A percentile compares a stretch with the other conserved stretches of the same genome.
These are phyloP conservation scores for Dysmachus trigonus DNA, from an alignment of 2,888 invertebrate species.

Conservation along the genomic window DNA sequence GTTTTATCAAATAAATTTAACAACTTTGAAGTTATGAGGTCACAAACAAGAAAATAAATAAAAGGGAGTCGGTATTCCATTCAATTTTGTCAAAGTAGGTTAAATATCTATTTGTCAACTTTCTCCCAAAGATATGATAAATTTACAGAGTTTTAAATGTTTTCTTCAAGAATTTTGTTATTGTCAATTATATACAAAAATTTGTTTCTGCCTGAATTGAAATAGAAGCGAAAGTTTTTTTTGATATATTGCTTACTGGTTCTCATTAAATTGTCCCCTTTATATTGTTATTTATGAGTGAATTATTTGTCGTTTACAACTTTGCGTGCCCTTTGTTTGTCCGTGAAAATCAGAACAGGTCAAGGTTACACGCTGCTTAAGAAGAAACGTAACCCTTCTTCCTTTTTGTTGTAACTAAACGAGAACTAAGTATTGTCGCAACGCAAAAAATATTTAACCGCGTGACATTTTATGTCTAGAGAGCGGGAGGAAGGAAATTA, in stretches of 20 bases:
- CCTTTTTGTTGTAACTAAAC: neutral
- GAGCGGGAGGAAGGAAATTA: neutral
- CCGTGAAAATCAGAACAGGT: neutral
- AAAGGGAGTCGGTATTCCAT: neutral
- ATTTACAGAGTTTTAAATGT: neutral
- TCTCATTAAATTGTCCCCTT: neutral
- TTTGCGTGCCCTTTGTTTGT: neutral
- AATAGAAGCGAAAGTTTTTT: neutral
- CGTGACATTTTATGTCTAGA: neutral
- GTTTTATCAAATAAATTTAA: neutral
- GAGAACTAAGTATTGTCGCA: neutral
- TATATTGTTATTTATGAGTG: neutral
- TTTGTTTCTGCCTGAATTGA: too few relatives aligned
- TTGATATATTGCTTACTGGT: neutral
- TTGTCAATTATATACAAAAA: neutral
- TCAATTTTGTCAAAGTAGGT: neutral
- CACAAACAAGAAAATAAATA: neutral
- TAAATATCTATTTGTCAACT: neutral
- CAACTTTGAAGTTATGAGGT: neutral
- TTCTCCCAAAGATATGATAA: neutral
- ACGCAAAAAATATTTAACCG: neutral
- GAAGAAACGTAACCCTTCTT: neutral
- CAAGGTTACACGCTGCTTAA: neutral
- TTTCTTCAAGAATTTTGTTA: neutral
- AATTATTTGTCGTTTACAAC: neutral